Conservation (phyloP, 2,113 vertebrate genomes). For the Scolopax mira region DNA sequence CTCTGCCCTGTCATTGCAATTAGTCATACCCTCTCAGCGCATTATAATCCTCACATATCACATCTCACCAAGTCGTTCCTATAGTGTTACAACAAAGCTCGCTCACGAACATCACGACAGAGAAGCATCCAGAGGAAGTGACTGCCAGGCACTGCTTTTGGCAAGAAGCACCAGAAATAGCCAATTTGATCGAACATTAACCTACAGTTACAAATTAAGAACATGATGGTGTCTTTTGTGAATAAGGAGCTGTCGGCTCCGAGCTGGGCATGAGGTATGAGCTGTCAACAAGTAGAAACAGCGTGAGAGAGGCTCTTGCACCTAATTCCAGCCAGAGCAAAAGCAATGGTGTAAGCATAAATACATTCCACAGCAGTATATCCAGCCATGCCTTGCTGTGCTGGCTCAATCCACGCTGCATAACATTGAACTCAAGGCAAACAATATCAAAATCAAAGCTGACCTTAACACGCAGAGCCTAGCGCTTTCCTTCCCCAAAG, state of each 20-base stretch:
- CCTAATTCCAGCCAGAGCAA: neutral
- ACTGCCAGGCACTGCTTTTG: neutral
- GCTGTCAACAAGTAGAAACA: neutral
- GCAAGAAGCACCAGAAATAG: neutral
- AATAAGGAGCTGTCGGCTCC: neutral
- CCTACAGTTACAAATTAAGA: neutral
- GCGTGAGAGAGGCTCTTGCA: neutral
- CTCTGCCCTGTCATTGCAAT: slow-evolving; percentile 34
- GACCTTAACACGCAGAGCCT: neutral
- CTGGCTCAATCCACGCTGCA: rapidly evolving
- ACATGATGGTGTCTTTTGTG: rapidly evolving
- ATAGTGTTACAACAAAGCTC: neutral
- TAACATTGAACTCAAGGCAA: too few species aligned
- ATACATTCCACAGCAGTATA: neutral
- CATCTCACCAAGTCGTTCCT: neutral
- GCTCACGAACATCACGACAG: neutral
- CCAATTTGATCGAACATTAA: neutral
- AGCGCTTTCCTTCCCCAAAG: neutral
- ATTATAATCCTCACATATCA: neutral
- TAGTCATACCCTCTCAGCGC: slow-evolving; percentile 7
- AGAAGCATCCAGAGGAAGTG: neutral
- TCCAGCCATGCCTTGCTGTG: neutral
- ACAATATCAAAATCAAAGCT: neutral
- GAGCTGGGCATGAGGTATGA: neutral
- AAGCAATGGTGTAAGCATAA: neutral